Percentiles rank a stretch among this genome's conserved stretches.
These are phyloP conservation scores for Cataglyphis albicans DNA, from an alignment of 2,888 invertebrate genomes.

Conservation along the genomic window DNA sequence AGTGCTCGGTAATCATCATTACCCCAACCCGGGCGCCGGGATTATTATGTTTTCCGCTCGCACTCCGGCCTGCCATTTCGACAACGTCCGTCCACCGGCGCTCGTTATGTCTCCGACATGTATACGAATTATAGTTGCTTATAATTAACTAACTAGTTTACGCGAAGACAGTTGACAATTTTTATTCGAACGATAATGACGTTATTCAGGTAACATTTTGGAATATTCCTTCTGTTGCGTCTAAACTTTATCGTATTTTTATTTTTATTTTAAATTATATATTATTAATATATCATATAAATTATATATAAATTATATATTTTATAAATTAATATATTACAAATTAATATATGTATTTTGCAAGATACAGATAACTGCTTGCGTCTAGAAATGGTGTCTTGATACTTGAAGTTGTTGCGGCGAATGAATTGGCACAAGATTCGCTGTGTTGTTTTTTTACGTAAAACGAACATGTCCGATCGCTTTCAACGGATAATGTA, in stretches of 20 bases:
- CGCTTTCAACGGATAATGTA: not conserved
- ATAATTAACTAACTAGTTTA: not conserved
- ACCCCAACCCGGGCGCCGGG: constrained; percentile 58
- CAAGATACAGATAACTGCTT: not conserved
- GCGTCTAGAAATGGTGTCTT: not conserved
- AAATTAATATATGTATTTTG: not conserved
- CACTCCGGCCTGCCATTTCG: constrained; percentile 53
- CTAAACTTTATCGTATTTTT: not conserved
- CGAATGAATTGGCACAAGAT: not conserved
- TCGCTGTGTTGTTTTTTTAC: not conserved
- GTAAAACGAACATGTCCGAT: not conserved
- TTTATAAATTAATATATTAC: too few species aligned
- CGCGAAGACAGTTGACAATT: not conserved
- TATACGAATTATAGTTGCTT: not conserved
- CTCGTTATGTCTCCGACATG: constrained; percentile 41
- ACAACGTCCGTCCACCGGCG: constrained; percentile 29
- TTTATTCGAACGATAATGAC: not conserved
- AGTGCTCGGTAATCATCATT: constrained; percentile 79
- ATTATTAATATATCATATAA: too few species aligned
- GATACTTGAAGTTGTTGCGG: not conserved
- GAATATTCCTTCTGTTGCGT: not conserved
- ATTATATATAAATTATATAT: too few species aligned
- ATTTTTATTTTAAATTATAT: too few species aligned
- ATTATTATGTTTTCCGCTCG: constrained; percentile 73
- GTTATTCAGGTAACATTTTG: not conserved